Evolutionary conservation across 2,888 invertebrate genomes (phyloP), one percentile per base, ranked within the genome.

Genomic region (Cheilosia vulpina): DNA sequence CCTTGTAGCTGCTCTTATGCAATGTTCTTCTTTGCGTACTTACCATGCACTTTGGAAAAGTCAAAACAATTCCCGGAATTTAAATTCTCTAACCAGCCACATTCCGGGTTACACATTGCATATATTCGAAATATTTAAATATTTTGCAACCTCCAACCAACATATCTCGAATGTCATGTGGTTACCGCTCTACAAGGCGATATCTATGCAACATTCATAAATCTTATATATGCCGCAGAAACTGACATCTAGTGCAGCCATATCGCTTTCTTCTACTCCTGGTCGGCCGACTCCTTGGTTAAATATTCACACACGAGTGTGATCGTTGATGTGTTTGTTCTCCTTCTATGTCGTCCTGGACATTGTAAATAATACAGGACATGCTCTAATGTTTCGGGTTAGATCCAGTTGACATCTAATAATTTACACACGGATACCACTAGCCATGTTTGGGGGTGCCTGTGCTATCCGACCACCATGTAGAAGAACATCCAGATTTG

Each of bases 281-380:
- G 21, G 47, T n/a, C 58, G 38, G 27, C 4, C 53, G 17, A 47
- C 6, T 45, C 21, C 53, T 45, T 57, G 27, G 21, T 66, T 47
- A 66, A 75, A 66, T 58, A 75, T 75, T 65, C 55, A 75, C 55
- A 65, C 55, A 63, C n/a, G 0, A 27, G 9, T 75, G 57, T 45
- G 50, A 47, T 63, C 47, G 47, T 43, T 50, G 47, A 31, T 62
- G 31, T 63, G 52, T 58, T 58, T 52, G 52, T 52, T 52, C 21
- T 43, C 5, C 50, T 68, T 19, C 38, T 50, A 31, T 15, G 60
- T 62, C 31, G 24, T 43, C 52, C 38, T 45, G 60, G 57, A 27
- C 77, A 45, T 55, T 24, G 65, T 65, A 75, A 75, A 75, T 75
- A 68, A 69, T 38, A 62, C 31, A 62, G 52, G 41, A 55, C 53